phyloP scores from a whole-genome alignment of 2,888 invertebrate species.

The Craniophora ligustri region DNA sequence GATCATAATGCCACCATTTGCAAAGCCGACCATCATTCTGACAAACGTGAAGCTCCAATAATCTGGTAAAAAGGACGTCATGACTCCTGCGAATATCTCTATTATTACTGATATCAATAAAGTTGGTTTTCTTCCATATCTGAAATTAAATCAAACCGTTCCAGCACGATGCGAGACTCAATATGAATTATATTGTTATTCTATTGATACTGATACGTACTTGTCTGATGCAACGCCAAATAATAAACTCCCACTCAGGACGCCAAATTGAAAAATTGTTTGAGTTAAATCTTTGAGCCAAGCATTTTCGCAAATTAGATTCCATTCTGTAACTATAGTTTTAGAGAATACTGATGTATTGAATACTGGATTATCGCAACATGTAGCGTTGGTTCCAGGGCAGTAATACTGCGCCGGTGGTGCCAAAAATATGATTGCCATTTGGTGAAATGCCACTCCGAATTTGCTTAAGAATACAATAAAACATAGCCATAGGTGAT shows the following conservation, averaged over 20 bases:
- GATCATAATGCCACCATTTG: slow-evolving; percentile 94
- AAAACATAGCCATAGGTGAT: slow-evolving; percentile 67
- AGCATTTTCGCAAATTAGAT: slow-evolving; percentile 90
- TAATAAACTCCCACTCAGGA: slow-evolving; percentile 91
- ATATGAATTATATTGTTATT: background rate
- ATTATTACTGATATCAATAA: slow-evolving; percentile 91
- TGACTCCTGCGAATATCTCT: slow-evolving; percentile 91
- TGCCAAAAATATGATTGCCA: slow-evolving; percentile 85
- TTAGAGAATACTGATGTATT: slow-evolving; percentile 90
- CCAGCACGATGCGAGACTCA: background rate
- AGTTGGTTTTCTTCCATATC: slow-evolving; percentile 92
- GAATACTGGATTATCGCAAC: slow-evolving; percentile 88
- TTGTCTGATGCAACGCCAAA: slow-evolving; percentile 92
- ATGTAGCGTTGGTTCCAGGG: slow-evolving; percentile 61
- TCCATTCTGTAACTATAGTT: slow-evolving; percentile 92
- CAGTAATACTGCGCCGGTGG: slow-evolving; percentile 75
- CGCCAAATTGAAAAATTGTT: slow-evolving; percentile 92
- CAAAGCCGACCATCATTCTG: slow-evolving; percentile 91
- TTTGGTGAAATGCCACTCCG: slow-evolving; percentile 85
- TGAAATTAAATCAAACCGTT: slow-evolving; percentile 67
- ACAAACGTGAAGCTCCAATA: slow-evolving; percentile 90
- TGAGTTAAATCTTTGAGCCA: slow-evolving; percentile 91
- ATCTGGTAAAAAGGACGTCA: slow-evolving; percentile 91
- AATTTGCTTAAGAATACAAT: slow-evolving; percentile 81
- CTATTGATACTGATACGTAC: no score